These are phyloP conservation scores for Caenorhabditis virilis DNA, from an alignment of 2,888 invertebrate genomes.

Conservation along the genomic window DNA sequence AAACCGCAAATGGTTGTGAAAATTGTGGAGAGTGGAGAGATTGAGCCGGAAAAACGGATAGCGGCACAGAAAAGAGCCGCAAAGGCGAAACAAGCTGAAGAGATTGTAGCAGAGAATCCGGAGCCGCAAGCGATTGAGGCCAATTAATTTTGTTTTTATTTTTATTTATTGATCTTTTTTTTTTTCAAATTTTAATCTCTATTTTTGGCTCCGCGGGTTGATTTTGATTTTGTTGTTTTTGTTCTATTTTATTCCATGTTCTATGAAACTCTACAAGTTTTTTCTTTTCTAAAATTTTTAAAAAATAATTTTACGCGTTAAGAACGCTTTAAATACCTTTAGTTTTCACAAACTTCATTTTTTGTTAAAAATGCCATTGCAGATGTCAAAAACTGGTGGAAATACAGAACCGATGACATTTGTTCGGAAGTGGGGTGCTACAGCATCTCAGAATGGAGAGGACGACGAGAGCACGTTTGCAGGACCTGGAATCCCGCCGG, in stretches of 20 bases:
- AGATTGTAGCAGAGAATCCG: constrained; percentile 17
- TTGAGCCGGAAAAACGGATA: constrained; percentile 45
- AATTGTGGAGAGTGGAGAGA: constrained; percentile 61
- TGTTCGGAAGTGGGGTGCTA: constrained; percentile 62
- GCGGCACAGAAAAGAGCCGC: constrained; percentile 28
- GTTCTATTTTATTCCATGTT: too few species aligned
- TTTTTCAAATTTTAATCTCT: neutral
- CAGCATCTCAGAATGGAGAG: neutral
- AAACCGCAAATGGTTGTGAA: constrained; percentile 64
- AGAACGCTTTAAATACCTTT: neutral
- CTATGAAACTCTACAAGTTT: neutral
- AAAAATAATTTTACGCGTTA: too few species aligned
- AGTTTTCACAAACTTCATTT: constrained; percentile 1
- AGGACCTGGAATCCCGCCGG: constrained; percentile 5
- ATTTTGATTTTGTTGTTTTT: neutral
- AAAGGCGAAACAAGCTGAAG: constrained; percentile 9
- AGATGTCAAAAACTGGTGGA: constrained; percentile 54
- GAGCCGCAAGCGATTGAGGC: constrained; percentile 6
- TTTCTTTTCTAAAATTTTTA: too few species aligned
- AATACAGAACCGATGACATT: constrained; percentile 68
- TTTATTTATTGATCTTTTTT: neutral
- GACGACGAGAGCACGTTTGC: constrained; percentile 6
- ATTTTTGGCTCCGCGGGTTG: too few species aligned
- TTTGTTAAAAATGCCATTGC: neutral
- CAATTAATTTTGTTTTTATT: neutral